Percentiles rank a stretch among this genome's conserved stretches.
phyloP scores from a whole-genome alignment of 1,140 invertebrate genomes.

The Penaeus chinensis region DNA sequence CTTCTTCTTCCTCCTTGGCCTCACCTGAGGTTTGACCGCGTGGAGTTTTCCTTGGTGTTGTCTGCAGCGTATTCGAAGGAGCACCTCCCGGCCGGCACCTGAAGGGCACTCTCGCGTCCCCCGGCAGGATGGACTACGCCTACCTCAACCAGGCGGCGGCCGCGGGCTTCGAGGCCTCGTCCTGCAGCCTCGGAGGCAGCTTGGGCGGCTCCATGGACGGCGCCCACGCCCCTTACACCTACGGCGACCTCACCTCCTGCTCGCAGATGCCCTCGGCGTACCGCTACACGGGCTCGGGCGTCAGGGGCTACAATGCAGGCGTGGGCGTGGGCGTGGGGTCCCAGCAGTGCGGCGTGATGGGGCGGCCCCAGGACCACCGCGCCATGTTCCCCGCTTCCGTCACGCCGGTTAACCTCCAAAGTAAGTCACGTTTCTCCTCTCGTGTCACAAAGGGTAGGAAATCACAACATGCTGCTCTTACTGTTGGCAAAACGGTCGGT shows the following conservation, averaged over 20 bases:
- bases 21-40: conserved; percentile 32
- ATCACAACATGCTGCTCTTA: too few relatives aligned
- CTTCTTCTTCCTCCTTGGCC: conserved; percentile 16
- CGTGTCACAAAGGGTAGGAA: too few relatives aligned
- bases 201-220: conserved; percentile 73
- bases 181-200: conserved; percentile 73
- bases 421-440: conserved; percentile 38
- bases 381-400: conserved; percentile 63
- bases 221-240: conserved; percentile 80
- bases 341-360: conserved; percentile 63
- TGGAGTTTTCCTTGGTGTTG: conserved; percentile 24
- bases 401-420: conserved; percentile 62
- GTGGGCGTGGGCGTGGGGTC: conserved; percentile 62
- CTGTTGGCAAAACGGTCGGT: too few relatives aligned
- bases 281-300: conserved; percentile 61
- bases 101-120: neutral
- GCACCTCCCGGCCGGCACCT: neutral
- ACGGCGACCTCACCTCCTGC: conserved; percentile 85
- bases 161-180: conserved; percentile 75
- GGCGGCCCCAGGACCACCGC: conserved; percentile 61
- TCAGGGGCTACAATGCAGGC: conserved; percentile 61
- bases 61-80: conserved; percentile 13
- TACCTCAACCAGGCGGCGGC: conserved; percentile 79
- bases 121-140: conserved; percentile 76
- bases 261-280: conserved; percentile 82